Conservation (phyloP, 2,797 vertebrate genomes). For the Hoplostethus atlanticus region DNA sequence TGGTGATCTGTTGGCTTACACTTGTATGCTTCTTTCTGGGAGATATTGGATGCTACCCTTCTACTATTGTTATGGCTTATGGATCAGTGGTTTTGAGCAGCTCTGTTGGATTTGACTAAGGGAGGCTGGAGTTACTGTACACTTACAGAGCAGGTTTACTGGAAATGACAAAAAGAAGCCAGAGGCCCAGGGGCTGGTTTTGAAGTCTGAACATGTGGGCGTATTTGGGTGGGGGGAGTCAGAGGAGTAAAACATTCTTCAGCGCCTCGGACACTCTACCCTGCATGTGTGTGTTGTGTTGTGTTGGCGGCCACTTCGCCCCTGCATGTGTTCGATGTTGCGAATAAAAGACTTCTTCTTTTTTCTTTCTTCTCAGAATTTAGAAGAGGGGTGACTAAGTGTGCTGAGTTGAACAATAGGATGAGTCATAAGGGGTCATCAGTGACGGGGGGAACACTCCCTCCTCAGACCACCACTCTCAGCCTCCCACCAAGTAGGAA, state of each 20-base stretch:
- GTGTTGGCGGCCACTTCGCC: too few relatives aligned
- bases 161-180: slow-evolving; percentile 58
- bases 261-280: too few relatives aligned
- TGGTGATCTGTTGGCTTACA: slow-evolving; percentile 23
- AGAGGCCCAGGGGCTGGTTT: slow-evolving; percentile 17
- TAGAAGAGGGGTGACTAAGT: slow-evolving; percentile 62
- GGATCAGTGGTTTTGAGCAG: neutral
- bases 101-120: neutral
- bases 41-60: neutral
- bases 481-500: slow-evolving; percentile 65
- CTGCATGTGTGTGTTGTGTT: too few relatives aligned
- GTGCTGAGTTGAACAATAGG: slow-evolving; percentile 70
- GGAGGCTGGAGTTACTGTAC: slow-evolving; percentile 6
- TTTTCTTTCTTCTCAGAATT: slow-evolving; percentile 71
- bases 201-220: slow-evolving; percentile 44
- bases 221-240: neutral
- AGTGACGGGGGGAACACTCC: slow-evolving; percentile 62
- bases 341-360: too few relatives aligned
- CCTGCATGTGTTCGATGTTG: too few relatives aligned
- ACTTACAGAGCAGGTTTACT: slow-evolving; percentile 39
- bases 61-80: neutral
- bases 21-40: slow-evolving; percentile 25
- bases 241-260: slow-evolving; percentile 58
- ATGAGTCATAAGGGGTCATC: slow-evolving; percentile 71
- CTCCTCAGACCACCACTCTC: slow-evolving; percentile 54